phyloP scores from a whole-genome alignment of 2,113 vertebrate species.

The Oryzias woworae region DNA sequence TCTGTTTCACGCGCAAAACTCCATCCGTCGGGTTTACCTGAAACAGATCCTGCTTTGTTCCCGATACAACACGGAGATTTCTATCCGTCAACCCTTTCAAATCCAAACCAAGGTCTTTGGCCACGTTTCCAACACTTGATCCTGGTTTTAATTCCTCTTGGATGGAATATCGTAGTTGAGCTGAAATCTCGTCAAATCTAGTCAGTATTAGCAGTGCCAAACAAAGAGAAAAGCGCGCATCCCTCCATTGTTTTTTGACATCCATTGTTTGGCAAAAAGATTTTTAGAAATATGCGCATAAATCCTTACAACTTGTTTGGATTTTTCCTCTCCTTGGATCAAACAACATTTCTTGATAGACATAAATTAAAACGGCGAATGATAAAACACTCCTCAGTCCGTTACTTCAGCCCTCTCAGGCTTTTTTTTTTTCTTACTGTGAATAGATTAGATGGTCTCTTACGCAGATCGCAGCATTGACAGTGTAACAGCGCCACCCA shows the following conservation, averaged over 20 bases:
- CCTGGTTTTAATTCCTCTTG: conserved; percentile 71
- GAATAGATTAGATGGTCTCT: neutral
- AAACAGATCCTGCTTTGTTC: conserved; percentile 74
- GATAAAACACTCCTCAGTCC: neutral
- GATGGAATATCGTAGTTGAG: conserved; percentile 72
- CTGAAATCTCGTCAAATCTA: conserved; percentile 40
- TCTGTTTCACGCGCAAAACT: conserved; percentile 63
- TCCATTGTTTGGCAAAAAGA: conserved; percentile 41
- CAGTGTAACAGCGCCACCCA: conserved; percentile 57
- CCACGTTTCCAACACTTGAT: conserved; percentile 70
- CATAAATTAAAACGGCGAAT: no score
- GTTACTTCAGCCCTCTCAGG: neutral
- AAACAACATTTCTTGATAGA: neutral
- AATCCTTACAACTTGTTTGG: fast-evolving
- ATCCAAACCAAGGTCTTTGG: conserved; percentile 76
- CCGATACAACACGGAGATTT: conserved; percentile 73
- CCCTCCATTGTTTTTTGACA: conserved; percentile 25
- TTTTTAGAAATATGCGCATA: neutral
- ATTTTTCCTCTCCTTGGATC: neutral
- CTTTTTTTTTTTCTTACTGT: conserved; percentile 6
- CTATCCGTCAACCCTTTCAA: conserved; percentile 44
- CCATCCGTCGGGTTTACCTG: conserved; percentile 71
- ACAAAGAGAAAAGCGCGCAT: conserved; percentile 41
- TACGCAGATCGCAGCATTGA: neutral
- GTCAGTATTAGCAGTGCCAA: conserved; percentile 37